Conservation (phyloP, 1,140 invertebrate species). For the Capitella teleta region DNA sequence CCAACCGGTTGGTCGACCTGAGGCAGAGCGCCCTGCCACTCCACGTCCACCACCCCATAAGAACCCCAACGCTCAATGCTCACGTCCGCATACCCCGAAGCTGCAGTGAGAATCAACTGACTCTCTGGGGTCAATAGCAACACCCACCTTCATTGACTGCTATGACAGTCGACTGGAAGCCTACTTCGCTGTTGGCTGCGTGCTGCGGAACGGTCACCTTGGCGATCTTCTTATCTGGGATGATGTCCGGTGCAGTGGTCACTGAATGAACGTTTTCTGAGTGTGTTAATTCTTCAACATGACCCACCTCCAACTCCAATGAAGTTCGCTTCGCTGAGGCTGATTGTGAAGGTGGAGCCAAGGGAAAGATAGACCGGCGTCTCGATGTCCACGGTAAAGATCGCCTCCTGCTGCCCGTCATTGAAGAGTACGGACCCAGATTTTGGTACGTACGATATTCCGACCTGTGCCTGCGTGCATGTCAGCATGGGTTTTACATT, state of each 20-base stretch:
- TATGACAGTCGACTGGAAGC: conserved; percentile 18
- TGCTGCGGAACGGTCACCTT: conserved; percentile 20
- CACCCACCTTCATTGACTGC: conserved; percentile 24
- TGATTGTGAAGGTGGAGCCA: conserved; percentile 27
- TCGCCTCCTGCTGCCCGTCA: conserved; percentile 15
- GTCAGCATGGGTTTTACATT: too few species aligned
- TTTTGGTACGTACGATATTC: conserved; percentile 10
- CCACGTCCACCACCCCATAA: conserved; percentile 23
- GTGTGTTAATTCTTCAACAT: background rate
- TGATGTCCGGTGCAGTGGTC: conserved; percentile 20
- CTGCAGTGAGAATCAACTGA: background rate
- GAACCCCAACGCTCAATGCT: conserved; percentile 18
- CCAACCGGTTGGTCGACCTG: conserved; percentile 12
- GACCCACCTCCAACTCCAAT: conserved; percentile 23
- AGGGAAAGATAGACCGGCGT: conserved; percentile 26
- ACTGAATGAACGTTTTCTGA: conserved; percentile 12
- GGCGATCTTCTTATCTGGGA: conserved; percentile 15
- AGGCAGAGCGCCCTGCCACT: conserved; percentile 21
- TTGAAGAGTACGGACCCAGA: conserved; percentile 24
- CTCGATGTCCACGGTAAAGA: conserved; percentile 16
- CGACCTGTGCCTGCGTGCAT: conserved; percentile 18
- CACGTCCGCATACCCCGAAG: conserved; percentile 7
- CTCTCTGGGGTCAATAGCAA: background rate
- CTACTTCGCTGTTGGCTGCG: conserved; percentile 32
- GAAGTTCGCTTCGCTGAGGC: conserved; percentile 21